Base-by-base conservation (phyloP, 1,140 invertebrate species). In the Neuroterus valhalla region DNA sequence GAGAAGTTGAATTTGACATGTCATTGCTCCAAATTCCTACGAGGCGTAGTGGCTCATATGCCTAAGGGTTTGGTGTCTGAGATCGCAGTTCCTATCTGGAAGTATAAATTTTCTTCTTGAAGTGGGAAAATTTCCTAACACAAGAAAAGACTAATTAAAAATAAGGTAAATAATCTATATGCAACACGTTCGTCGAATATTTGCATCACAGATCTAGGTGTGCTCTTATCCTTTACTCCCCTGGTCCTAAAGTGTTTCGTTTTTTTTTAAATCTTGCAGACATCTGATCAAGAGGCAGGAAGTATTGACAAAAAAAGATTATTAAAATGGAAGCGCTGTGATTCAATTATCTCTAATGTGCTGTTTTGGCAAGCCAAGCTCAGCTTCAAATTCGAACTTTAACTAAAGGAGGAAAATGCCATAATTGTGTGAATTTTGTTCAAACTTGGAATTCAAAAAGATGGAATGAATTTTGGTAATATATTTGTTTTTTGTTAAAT, bases 331-430 rank as follows among this genome's bases (percentile, higher is more conserved):
- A 4, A 52, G 12, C 19, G 50, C 50, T 11, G 19, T 14, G 19
- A 52, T 21, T 19, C 50, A 52, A 52, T 52, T 8, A 21, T 52
- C 23, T 52, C 12, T 26, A 1, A 52, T 21, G 2, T 52, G 11
- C 12, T 21, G 19, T 23, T 52, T 52, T 21, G 50, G 3, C 50
- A n/a, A 23, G 3, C 50, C 3, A 1, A 52, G 19, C 2, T 52
- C 50, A 11, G 50, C 50, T 14, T 52, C 50, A 52, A 52, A 52
- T 21, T 52, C 50, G 10, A 52, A 52, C 23, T 52, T 19, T 21
- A 52, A 21, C 50, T 52, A 19, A 14, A 21, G 23, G 10, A 2
- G 4, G 8, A 52, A 52, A 52, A 23, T n/a, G n/a, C n/a, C n/a
- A n/a, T n/a, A n/a, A n/a, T n/a, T n/a, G n/a, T n/a, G n/a, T n/a